These are phyloP conservation scores for Ethmia dodecea DNA, from an alignment of 2,888 invertebrate genomes.

Conservation along the genomic window DNA sequence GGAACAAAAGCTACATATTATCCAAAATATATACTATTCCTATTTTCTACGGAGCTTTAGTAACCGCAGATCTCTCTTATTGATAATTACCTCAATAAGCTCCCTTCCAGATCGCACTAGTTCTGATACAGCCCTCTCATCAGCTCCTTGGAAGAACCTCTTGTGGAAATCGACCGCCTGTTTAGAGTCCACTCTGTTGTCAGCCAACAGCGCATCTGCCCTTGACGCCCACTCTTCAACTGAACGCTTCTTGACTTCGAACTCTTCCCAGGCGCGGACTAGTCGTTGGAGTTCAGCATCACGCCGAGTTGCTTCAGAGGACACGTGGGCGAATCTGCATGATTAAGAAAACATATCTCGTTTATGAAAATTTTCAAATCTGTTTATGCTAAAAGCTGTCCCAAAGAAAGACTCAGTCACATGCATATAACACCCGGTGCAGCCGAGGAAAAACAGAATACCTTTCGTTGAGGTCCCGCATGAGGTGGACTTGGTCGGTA, in stretches of 20 bases:
- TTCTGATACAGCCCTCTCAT: conserved; percentile 89
- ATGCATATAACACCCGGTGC: not conserved
- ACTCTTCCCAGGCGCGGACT: conserved; percentile 90
- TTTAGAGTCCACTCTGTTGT: conserved; percentile 87
- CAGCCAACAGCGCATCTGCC: conserved; percentile 89
- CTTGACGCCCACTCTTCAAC: conserved; percentile 92
- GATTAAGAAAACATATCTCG: no score
- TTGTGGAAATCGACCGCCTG: conserved; percentile 90
- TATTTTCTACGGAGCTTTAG: no score
- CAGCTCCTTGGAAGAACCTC: conserved; percentile 91
- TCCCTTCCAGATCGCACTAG: conserved; percentile 87
- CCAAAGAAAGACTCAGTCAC: no score
- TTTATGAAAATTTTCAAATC: no score
- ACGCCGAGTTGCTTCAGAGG: conserved; percentile 85
- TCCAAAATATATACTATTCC: no score
- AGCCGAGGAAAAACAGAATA: conserved; percentile 13
- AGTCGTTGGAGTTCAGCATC: conserved; percentile 89
- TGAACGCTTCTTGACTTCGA: conserved; percentile 85
- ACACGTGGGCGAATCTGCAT: conserved; percentile 84
- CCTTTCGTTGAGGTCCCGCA: conserved; percentile 89
- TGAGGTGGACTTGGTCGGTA: conserved; percentile 81
- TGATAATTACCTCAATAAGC: conserved; percentile 77
- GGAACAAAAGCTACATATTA: no score
- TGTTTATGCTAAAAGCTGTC: no score
- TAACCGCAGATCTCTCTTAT: no score